Evolutionary conservation across 1,140 invertebrate species (phyloP).

Genomic region (Heliconius melpomene): DNA sequence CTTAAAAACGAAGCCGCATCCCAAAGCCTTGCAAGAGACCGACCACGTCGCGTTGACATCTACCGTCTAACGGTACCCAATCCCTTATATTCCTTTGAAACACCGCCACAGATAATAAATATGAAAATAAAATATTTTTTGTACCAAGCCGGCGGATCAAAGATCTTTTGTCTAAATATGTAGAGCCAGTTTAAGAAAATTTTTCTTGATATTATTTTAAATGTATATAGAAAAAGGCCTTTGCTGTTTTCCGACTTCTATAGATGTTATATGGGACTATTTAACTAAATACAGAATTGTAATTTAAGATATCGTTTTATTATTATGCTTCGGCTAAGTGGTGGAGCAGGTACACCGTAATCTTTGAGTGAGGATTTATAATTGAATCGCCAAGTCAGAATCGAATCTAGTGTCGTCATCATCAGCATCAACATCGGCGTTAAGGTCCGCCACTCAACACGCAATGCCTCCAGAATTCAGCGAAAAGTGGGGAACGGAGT

Average conservation of each 20-base stretch:
- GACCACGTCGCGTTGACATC: background rate
- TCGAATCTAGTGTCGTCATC: no score
- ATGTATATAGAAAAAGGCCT: background rate
- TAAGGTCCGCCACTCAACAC: no score
- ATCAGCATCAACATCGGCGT: no score
- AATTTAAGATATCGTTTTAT: no score
- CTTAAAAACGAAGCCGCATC: slow-evolving; percentile 16
- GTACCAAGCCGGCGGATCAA: slow-evolving; percentile 22
- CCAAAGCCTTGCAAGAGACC: background rate
- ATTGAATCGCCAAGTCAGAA: no score
- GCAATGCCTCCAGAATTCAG: no score
- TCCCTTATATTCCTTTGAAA: slow-evolving; percentile 14
- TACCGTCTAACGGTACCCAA: slow-evolving; percentile 17
- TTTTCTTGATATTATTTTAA: background rate
- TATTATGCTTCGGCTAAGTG: no score
- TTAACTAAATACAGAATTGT: background rate
- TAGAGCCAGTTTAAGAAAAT: background rate
- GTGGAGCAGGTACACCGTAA: no score
- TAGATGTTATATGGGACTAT: background rate
- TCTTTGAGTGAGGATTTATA: no score
- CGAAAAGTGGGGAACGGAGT: no score
- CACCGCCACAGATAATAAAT: slow-evolving; percentile 12
- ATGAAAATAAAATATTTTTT: slow-evolving; percentile 24
- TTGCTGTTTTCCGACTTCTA: background rate
- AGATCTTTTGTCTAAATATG: slow-evolving; percentile 14